These are phyloP conservation scores for Entomyzon cyanotis DNA, from an alignment of 2,113 vertebrate species.

Conservation along the genomic window DNA sequence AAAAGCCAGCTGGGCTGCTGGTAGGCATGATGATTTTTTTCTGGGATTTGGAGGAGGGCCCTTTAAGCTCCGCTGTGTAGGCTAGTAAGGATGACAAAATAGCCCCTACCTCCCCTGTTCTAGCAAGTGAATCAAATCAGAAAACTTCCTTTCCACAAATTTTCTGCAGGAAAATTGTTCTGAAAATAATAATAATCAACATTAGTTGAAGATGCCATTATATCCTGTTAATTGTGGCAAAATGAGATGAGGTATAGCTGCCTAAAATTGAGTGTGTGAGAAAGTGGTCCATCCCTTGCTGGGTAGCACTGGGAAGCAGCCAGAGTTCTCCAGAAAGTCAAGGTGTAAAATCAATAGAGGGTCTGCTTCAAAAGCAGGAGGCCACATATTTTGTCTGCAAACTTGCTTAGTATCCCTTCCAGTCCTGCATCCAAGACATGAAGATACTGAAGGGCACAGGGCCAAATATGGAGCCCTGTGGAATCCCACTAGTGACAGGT, in stretches of 20 bases:
- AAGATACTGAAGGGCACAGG: neutral
- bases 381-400: neutral
- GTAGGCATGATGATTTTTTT: neutral
- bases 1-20: neutral
- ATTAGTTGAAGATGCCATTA: neutral
- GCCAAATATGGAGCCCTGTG: neutral
- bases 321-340: neutral
- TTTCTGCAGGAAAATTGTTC: neutral
- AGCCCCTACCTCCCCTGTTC: neutral
- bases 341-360: neutral
- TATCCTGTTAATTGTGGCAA: neutral
- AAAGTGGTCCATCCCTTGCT: neutral
- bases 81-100: neutral
- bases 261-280: neutral
- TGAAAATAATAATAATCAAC: neutral
- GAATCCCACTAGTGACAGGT: neutral
- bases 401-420: neutral
- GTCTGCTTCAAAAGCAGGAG: neutral
- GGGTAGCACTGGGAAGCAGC: neutral
- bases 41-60: neutral
- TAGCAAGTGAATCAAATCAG: neutral
- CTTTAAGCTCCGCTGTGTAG: neutral
- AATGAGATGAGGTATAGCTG: neutral
- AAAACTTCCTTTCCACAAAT: neutral
- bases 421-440: neutral